phyloP scores from a whole-genome alignment of 1,140 invertebrate genomes.

The Papilio polyxenes region DNA sequence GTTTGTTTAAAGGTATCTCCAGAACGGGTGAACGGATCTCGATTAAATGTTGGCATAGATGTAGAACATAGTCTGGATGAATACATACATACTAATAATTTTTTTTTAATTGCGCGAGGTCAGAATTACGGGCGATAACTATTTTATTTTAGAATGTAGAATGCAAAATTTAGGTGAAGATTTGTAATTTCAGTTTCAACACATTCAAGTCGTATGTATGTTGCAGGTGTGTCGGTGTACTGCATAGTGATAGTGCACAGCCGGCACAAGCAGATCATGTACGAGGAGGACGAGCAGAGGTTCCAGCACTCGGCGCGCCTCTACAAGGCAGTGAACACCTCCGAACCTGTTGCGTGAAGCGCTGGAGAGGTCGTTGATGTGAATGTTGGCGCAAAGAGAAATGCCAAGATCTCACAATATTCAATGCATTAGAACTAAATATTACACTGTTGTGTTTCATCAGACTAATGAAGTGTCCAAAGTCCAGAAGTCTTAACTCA shows the following conservation, averaged over 20 bases:
- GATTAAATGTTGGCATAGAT: no score
- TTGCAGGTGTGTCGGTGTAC: slow-evolving; percentile 70
- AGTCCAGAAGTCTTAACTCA: not conserved
- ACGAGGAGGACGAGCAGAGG: slow-evolving; percentile 55
- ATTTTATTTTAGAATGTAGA: no score
- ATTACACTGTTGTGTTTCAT: not conserved
- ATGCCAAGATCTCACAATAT: not conserved
- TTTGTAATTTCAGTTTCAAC: no score
- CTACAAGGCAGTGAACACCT: slow-evolving; percentile 56
- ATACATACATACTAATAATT: no score
- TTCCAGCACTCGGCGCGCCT: slow-evolving; percentile 64
- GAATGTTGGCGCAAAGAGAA: not conserved
- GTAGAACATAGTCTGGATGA: no score
- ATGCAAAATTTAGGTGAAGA: no score
- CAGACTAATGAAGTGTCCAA: not conserved
- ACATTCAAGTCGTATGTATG: not conserved
- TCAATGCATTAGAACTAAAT: not conserved
- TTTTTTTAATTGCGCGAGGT: no score
- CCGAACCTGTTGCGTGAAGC: slow-evolving; percentile 41
- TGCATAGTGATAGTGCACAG: slow-evolving; percentile 72
- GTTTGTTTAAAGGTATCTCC: no score
- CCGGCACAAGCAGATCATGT: slow-evolving; percentile 71
- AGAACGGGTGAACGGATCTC: no score
- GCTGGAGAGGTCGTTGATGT: not conserved
- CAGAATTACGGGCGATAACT: no score